Base-by-base conservation (phyloP, 2,888 invertebrate genomes). In the Pseudococcus longispinus region DNA sequence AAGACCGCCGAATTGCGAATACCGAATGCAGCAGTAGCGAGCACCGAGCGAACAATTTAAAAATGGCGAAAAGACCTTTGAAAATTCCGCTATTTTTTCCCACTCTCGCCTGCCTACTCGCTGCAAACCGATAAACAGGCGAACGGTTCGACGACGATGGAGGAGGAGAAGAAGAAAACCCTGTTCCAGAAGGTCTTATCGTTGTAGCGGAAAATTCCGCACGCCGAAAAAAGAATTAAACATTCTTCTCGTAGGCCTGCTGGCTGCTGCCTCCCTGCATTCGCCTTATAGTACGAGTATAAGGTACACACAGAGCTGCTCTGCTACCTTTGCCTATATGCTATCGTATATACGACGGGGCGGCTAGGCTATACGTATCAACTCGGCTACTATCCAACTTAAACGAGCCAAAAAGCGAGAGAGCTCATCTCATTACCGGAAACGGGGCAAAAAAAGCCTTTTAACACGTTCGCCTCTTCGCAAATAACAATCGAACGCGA, bases 21-120 rank as follows among this genome's bases (percentile, higher is more conserved):
- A 23, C 20, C 60, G 70, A 70, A 70, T 70, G 70, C 70, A 70
- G 70, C 29, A 70, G 70, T 18, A 70, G 29, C 15, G 29, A 65
- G 65, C 51, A n/a, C 60, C 9, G 55, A 55, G 55, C 11, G 18
- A 70, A 15, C 70, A 70, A 70, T 70, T 70, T 70, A 29, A 70
- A 70, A 70, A 70, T 70, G 70, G 70, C 70, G 60, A 60, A 60
- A 60, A 70, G 70, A 70, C 70, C 70, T 70, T 70, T 70, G 70
- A 29, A 70, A 70, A 70, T 70, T 70, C 32, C 29, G 70, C 70
- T 70, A 29, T 70, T 15, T 70, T 26, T 26, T 65, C 13, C 13
- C 37, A n/a, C n/a, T 26, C 26, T 65, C 65, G 65, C 26, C 44
- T 13, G 44, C 44, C 15, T 46, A 46, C 44, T 37, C 37, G 37